These are phyloP conservation scores for Drosophila aldrichi DNA, from an alignment of 2,888 invertebrate genomes.

Conservation along the genomic window DNA sequence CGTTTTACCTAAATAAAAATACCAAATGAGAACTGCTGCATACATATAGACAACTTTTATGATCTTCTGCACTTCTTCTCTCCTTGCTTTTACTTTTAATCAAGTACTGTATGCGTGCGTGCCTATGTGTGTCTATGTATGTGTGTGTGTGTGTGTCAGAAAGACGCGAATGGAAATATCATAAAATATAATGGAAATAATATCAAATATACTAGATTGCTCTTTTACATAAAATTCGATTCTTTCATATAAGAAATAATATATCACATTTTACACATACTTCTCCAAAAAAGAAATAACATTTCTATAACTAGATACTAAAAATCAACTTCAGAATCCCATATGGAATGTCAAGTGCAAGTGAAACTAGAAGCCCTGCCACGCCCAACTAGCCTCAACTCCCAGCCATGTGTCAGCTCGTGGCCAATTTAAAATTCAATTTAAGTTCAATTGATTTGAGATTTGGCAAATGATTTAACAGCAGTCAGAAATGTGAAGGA, in stretches of 20 bases:
- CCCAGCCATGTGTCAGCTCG: constrained; percentile 30
- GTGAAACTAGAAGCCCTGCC: constrained; percentile 35
- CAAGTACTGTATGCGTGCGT: no score
- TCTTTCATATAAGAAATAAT: not conserved
- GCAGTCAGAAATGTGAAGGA: constrained; percentile 17
- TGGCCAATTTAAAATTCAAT: constrained; percentile 76
- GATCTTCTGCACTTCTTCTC: no score
- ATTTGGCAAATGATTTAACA: constrained; percentile 54
- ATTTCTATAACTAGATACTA: not conserved
- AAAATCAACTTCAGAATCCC: not conserved
- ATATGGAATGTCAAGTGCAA: constrained; percentile 58
- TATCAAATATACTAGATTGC: no score
- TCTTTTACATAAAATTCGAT: not conserved
- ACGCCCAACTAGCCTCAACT: constrained; percentile 54
- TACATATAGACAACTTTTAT: no score
- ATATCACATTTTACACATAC: not conserved
- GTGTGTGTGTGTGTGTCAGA: no score
- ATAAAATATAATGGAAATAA: no score
- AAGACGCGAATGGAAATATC: no score
- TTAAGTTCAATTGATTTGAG: constrained; percentile 75
- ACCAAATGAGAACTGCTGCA: no score
- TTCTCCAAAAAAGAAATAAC: not conserved
- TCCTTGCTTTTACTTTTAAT: no score
- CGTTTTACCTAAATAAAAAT: no score
- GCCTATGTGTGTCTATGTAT: no score